These are phyloP conservation scores for Zaprionus bogoriensis DNA, from an alignment of 2,888 invertebrate species.

Conservation along the genomic window DNA sequence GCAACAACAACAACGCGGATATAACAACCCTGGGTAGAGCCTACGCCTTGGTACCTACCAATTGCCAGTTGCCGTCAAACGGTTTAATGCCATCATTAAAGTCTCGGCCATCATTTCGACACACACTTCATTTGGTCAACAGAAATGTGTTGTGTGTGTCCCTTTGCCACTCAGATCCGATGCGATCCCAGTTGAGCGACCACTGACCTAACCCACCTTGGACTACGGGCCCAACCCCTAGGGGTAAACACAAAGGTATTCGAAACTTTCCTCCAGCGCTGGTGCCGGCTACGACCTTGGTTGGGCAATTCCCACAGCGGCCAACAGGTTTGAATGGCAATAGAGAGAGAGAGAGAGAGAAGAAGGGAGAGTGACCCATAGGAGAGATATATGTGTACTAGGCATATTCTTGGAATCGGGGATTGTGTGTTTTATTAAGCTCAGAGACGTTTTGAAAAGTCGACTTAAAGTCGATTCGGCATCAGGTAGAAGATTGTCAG, in stretches of 20 bases:
- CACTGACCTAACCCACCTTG: constrained; percentile 44
- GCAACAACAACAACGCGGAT: constrained; percentile 10
- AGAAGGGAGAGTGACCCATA: neutral
- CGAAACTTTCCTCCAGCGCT: neutral
- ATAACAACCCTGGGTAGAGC: too few relatives aligned
- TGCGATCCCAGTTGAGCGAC: neutral
- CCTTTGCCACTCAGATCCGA: neutral
- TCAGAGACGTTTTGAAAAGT: neutral
- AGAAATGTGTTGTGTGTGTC: constrained; percentile 4
- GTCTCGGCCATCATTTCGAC: constrained; percentile 32
- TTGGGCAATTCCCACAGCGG: neutral
- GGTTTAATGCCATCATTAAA: constrained; percentile 58
- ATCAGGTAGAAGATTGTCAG: neutral
- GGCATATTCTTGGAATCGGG: neutral
- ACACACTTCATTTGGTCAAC: constrained; percentile 48
- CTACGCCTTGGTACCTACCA: constrained; percentile 4
- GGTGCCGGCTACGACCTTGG: neutral
- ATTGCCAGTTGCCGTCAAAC: constrained; percentile 14
- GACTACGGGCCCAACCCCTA: neutral
- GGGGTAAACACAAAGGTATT: neutral
- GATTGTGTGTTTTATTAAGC: neutral
- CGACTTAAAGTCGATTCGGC: neutral
- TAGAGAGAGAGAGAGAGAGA: neutral
- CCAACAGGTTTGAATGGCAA: neutral
- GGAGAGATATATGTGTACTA: neutral